Evolutionary conservation across 2,797 vertebrate species (phyloP).

Genomic region (Pseudomugil tenellus): DNA sequence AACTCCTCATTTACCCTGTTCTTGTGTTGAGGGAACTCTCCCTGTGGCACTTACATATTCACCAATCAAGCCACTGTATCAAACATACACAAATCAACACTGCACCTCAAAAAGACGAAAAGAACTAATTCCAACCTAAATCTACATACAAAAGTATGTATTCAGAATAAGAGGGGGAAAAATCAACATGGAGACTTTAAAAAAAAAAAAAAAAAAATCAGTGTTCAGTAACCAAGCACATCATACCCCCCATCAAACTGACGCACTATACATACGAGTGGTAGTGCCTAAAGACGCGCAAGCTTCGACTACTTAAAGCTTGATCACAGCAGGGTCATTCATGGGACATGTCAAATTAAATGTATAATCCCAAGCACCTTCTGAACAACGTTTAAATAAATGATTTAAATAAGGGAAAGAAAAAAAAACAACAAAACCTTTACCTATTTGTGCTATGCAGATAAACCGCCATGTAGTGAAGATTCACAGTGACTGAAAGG

Average conservation of each 20-base stretch:
- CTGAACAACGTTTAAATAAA: constrained; percentile 21
- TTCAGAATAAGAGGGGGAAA: background rate
- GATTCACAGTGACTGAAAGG: constrained; percentile 56
- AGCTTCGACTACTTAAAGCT: constrained; percentile 45
- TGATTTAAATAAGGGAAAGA: constrained; percentile 15
- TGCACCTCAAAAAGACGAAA: constrained; percentile 51
- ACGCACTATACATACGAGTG: constrained; percentile 71
- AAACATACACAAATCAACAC: constrained; percentile 67
- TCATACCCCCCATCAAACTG: constrained; percentile 62
- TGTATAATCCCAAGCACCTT: constrained; percentile 20
- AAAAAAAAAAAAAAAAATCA: constrained; percentile 63
- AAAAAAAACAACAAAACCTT: constrained; percentile 16
- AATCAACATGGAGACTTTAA: constrained; percentile 53
- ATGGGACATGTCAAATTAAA: constrained; percentile 34
- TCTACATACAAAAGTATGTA: constrained; percentile 50
- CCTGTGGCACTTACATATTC: constrained; percentile 76
- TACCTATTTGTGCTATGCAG: constrained; percentile 32
- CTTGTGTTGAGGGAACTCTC: constrained; percentile 59
- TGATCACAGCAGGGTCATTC: constrained; percentile 59
- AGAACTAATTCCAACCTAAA: constrained; percentile 54
- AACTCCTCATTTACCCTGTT: constrained; percentile 71
- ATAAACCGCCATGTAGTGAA: constrained; percentile 24
- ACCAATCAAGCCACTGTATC: constrained; percentile 56
- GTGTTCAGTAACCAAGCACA: constrained; percentile 74
- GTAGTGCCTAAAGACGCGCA: constrained; percentile 71